Evolutionary conservation across 2,113 vertebrate genomes (phyloP).

Genomic region (Melanerpes formicivorus): DNA sequence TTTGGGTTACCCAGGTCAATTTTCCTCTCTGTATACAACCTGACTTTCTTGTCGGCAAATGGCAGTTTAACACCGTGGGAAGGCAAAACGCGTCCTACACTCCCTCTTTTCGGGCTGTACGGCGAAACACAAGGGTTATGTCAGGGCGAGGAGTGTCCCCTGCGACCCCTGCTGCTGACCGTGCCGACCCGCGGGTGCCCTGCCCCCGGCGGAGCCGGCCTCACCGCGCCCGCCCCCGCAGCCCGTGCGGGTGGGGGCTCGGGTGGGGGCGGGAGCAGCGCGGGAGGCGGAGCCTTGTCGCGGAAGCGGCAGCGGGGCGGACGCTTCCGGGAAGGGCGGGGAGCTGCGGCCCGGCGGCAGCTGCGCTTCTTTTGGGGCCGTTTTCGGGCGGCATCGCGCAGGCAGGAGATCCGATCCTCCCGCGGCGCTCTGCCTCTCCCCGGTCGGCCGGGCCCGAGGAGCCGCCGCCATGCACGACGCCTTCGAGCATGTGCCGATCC

Average conservation of each 20-base stretch:
- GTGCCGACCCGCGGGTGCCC: fast-evolving
- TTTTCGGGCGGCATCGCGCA: no score
- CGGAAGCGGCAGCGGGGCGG: neutral
- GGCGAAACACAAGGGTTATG: fast-evolving
- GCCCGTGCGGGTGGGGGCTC: fast-evolving
- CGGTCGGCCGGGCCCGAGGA: neutral
- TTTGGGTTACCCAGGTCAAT: neutral
- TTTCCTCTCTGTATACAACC: neutral
- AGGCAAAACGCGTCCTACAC: fast-evolving
- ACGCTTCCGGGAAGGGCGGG: neutral
- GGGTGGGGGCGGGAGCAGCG: neutral
- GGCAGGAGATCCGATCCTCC: neutral
- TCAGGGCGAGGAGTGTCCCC: fast-evolving
- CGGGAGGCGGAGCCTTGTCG: neutral
- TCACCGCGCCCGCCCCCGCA: neutral
- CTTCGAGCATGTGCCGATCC: constrained; percentile 90
- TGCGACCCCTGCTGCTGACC: fast-evolving
- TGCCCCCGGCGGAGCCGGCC: fast-evolving
- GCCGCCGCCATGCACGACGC: constrained; percentile 90
- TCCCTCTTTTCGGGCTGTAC: fast-evolving
- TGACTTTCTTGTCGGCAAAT: neutral
- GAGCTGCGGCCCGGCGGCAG: neutral
- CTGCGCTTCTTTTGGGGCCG: fast-evolving
- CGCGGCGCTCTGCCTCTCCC: neutral
- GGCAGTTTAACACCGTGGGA: neutral